Base-by-base conservation (phyloP, 92 coral and sea anemone species). In the Epizoanthus ramosus region DNA sequence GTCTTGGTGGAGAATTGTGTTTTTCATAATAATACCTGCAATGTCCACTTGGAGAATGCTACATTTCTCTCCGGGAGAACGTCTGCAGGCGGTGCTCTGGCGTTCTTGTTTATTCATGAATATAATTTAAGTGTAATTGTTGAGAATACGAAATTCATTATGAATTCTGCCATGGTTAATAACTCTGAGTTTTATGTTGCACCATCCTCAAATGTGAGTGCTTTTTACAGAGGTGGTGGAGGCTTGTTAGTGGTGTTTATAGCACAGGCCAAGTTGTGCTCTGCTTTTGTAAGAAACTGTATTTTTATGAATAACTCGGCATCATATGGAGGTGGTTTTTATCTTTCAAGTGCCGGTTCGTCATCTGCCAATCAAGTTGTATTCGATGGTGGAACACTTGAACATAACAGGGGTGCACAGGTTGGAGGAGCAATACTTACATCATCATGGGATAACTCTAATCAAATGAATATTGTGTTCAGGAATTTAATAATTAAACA, bases 291-390 rank as follows among this genome's bases (percentile, higher is more conserved):
- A 25, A 81, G 76, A 41, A 79, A 80, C 33, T 71, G 89, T 17
- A 80, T 45, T 56, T 76, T 95, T 68, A 83, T 28, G 7, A n/a
- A 61, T 4, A 95, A 95, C 80, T 50, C 67, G 5, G 98, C 98
- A 18, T 86, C 98, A 1, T 91, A 89, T 24, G 98, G 98, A 1
- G 98, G 96, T 19, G 98, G 93, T 22, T 58, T 95, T 25, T 85
- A 73, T 37, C 80, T 92, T 37, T 64, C 66, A 23, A 87, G 87
- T 33, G 53, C 89, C 25, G 90, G 89, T 2, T 10, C 8, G 2
- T 74, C 98, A 8, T 31, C 7, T 41, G n/a, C 54, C 75, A 80
- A 73, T 50, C 63, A 15, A 31, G 71, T 87, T n/a, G 21, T 33
- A 7, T 80, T 87, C 54, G 35, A 70, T 54, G 72, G 74, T 5